These are phyloP conservation scores for Notolabrus celidotus DNA, from an alignment of 2,797 vertebrate genomes.

Conservation along the genomic window DNA sequence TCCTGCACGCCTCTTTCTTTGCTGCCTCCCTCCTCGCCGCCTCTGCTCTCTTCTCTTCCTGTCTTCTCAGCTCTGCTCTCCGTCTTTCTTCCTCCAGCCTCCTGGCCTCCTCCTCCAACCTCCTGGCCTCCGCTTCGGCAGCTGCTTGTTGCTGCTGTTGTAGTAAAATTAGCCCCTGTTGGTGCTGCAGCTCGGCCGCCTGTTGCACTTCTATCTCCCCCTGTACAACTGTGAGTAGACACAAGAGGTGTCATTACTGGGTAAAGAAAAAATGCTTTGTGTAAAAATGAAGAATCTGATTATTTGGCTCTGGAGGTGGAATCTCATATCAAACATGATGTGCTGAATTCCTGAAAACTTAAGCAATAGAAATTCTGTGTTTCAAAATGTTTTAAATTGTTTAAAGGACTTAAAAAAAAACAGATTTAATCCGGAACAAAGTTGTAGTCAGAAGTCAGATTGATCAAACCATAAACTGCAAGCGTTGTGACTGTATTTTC, in stretches of 20 bases:
- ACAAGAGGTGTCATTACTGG: background rate
- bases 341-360: too few relatives aligned
- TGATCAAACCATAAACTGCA: background rate
- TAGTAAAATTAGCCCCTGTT: constrained; percentile 39
- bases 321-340: too few relatives aligned
- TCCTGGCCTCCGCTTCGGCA: constrained; percentile 26
- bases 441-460: too few relatives aligned
- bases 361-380: too few relatives aligned
- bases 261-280: too few relatives aligned
- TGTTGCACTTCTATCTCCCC: constrained; percentile 31
- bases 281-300: too few relatives aligned
- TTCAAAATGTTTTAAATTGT: too few relatives aligned
- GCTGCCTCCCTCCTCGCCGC: background rate
- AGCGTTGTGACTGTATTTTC: too few relatives aligned
- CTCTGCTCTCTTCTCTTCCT: constrained; percentile 29
- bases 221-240: constrained; percentile 43
- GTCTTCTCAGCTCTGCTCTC: constrained; percentile 30
- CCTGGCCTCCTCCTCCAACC: background rate
- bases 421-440: too few relatives aligned
- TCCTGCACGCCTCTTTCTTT: constrained; percentile 6
- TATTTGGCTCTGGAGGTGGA: too few relatives aligned
- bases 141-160: constrained; percentile 31
- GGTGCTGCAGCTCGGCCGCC: constrained; percentile 4
- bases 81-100: constrained; percentile 45
- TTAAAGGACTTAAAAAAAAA: too few relatives aligned